Evolutionary conservation across 2,797 vertebrate species (phyloP).

Genomic region (Chaetophractus vellerosus): DNA sequence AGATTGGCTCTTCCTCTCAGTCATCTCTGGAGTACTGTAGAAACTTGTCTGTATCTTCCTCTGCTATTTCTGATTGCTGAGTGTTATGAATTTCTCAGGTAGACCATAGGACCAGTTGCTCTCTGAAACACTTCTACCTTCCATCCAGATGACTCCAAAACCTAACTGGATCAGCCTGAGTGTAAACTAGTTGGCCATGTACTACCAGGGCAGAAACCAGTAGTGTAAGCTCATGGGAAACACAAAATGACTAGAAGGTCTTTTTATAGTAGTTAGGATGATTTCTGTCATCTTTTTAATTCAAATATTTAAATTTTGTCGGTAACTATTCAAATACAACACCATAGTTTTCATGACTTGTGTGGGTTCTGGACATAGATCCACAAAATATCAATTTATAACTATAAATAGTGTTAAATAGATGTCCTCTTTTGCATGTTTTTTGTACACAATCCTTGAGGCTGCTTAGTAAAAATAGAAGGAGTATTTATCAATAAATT

Average conservation of each 20-base stretch:
- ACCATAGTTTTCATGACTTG: neutral
- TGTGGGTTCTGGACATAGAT: neutral
- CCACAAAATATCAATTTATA: constrained; percentile 30
- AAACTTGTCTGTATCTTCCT: neutral
- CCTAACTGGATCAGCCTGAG: neutral
- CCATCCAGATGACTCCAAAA: neutral
- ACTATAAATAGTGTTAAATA: neutral
- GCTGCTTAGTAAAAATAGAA: neutral
- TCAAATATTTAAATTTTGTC: neutral
- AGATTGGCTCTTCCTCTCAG: neutral
- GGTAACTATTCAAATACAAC: neutral
- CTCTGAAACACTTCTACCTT: neutral
- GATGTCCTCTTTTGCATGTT: neutral
- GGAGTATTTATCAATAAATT: neutral
- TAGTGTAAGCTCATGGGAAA: neutral
- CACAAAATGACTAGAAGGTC: neutral
- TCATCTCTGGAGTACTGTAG: neutral
- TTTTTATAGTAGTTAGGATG: neutral
- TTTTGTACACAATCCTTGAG: neutral
- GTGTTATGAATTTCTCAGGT: neutral
- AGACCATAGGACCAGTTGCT: neutral
- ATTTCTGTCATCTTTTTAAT: neutral
- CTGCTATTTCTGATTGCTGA: neutral
- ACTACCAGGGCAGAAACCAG: neutral
- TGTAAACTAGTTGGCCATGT: neutral